phyloP scores from a whole-genome alignment of 2,797 vertebrate species.

The Oreortyx pictus region DNA sequence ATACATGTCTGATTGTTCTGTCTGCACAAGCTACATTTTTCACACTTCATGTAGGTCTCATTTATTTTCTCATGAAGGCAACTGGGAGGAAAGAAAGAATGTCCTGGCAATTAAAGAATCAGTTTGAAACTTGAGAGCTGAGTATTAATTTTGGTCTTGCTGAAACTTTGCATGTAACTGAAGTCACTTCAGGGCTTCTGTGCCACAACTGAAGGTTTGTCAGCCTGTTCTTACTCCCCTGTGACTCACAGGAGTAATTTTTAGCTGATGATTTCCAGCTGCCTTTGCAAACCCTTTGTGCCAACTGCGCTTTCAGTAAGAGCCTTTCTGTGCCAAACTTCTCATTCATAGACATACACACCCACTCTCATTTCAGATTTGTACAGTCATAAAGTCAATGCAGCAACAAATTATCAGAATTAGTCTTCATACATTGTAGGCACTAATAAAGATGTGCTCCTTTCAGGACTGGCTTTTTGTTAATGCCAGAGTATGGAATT shows the following conservation, averaged over 20 bases:
- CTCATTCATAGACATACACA: neutral
- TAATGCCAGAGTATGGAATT: neutral
- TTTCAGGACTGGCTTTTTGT: neutral
- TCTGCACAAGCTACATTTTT: neutral
- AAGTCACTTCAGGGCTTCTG: constrained; percentile 1
- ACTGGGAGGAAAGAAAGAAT: neutral
- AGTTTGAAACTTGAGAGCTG: neutral
- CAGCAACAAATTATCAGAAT: neutral
- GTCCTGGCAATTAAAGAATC: neutral
- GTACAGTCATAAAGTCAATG: neutral
- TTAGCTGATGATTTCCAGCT: constrained; percentile 24
- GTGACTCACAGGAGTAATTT: neutral
- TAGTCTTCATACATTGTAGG: neutral
- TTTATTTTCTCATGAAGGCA: neutral
- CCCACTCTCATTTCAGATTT: neutral
- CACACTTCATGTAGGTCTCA: neutral
- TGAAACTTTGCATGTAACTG: neutral
- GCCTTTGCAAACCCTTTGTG: constrained; percentile 4
- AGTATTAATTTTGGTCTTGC: neutral
- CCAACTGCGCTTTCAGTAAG: neutral
- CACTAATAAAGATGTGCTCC: neutral
- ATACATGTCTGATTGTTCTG: neutral
- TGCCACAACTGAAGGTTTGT: neutral
- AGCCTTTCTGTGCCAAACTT: neutral
- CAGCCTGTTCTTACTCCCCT: neutral